A percentile compares a stretch with the other conserved stretches of the same genome.
These are phyloP conservation scores for Thunnus albacares DNA, from an alignment of 2,797 vertebrate genomes.

Conservation along the genomic window DNA sequence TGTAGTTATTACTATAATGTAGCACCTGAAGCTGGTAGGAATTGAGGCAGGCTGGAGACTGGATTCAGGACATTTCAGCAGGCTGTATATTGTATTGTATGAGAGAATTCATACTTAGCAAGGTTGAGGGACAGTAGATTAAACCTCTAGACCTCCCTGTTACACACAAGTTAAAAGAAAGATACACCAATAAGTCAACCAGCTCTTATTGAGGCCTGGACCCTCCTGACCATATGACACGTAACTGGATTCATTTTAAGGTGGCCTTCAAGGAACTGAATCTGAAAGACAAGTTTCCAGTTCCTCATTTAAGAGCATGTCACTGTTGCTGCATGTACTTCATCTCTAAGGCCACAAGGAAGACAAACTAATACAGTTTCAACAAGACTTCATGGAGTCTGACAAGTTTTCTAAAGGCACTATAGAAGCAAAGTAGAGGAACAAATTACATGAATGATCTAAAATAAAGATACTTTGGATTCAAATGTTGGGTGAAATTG, in stretches of 20 bases:
- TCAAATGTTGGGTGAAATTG: neutral
- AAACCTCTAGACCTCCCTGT: neutral
- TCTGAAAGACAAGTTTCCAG: conserved; percentile 84
- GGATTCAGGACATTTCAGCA: neutral
- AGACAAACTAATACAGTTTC: conserved; percentile 17
- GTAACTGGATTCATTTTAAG: conserved; percentile 78
- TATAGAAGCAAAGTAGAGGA: neutral
- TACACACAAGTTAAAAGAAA: neutral
- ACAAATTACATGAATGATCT: neutral
- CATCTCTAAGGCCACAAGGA: conserved; percentile 52
- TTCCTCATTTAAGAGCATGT: conserved; percentile 84
- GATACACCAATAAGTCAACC: neutral
- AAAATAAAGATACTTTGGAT: neutral
- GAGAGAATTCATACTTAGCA: neutral
- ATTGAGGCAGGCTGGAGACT: neutral
- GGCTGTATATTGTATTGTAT: neutral
- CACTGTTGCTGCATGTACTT: conserved; percentile 49
- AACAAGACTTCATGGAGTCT: neutral
- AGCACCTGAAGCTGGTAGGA: neutral
- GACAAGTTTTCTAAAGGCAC: neutral
- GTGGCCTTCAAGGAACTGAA: conserved; percentile 86
- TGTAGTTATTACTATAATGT: neutral
- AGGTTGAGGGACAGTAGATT: neutral
- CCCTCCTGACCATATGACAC: conserved; percentile 59
- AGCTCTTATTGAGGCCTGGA: conserved; percentile 33